These are phyloP conservation scores for Scopus umbretta DNA, from an alignment of 2,113 vertebrate genomes.

Conservation along the genomic window DNA sequence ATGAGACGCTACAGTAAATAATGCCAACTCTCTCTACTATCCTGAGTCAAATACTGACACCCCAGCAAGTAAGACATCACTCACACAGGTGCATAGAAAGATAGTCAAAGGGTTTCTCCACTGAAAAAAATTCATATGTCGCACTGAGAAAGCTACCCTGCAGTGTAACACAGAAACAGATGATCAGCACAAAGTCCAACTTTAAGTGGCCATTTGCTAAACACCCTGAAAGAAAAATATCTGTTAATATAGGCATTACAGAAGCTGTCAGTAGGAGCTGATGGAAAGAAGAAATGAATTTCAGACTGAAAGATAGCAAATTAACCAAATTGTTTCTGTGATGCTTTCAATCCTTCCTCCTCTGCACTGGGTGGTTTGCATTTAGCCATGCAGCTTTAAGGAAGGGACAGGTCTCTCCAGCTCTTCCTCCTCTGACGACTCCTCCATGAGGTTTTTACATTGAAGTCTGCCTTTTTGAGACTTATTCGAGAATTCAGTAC, in stretches of 20 bases:
- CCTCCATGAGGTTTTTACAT: neutral
- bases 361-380: neutral
- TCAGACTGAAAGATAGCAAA: neutral
- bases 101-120: neutral
- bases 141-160: neutral
- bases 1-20: neutral
- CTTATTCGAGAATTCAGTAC: neutral
- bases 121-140: accelerated
- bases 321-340: neutral
- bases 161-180: neutral
- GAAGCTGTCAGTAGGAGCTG: neutral
- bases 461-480: neutral
- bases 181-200: neutral
- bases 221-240: neutral
- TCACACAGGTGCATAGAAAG: neutral
- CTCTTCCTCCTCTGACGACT: neutral
- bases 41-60: neutral
- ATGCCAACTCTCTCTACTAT: neutral
- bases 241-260: neutral
- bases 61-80: neutral
- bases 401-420: neutral
- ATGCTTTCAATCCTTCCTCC: neutral
- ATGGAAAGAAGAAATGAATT: neutral
- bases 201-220: neutral
- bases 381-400: neutral